Percentiles rank a stretch among this genome's conserved stretches.
Evolutionary conservation across 2,797 vertebrate genomes (phyloP).

Genomic region (Lindbergichthys nudifrons): DNA sequence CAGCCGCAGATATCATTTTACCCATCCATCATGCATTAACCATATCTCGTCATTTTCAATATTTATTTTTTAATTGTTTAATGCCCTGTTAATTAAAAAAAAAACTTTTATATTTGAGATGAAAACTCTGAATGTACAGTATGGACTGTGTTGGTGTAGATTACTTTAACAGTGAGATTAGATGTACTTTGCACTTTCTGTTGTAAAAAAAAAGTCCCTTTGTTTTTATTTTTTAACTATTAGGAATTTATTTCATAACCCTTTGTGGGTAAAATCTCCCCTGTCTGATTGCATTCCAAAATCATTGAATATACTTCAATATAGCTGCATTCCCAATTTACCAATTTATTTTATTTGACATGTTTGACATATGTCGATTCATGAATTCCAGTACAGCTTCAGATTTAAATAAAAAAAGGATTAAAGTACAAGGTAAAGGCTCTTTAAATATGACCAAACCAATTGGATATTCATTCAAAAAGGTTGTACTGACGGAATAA

Average conservation of each 20-base stretch:
- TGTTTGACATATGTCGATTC: slow-evolving; percentile 61
- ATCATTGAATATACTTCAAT: slow-evolving; percentile 59
- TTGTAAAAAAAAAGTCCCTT: slow-evolving; percentile 73
- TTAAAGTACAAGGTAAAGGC: slow-evolving; percentile 37
- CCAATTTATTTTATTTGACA: slow-evolving; percentile 56
- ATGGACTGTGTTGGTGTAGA: slow-evolving; percentile 76
- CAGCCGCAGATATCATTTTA: slow-evolving; percentile 41
- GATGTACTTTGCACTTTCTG: slow-evolving; percentile 85
- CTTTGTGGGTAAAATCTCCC: slow-evolving; percentile 43
- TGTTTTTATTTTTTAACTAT: slow-evolving; percentile 60
- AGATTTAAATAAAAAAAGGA: slow-evolving; percentile 58
- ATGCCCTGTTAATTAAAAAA: slow-evolving; percentile 63
- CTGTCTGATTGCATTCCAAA: slow-evolving; percentile 56
- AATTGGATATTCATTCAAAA: slow-evolving; percentile 19
- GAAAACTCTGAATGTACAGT: slow-evolving; percentile 87
- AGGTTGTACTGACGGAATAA: slow-evolving; percentile 38
- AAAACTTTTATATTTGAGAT: slow-evolving; percentile 84
- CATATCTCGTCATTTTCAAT: slow-evolving; percentile 58
- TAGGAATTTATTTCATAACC: slow-evolving; percentile 54
- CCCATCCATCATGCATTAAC: slow-evolving; percentile 56
- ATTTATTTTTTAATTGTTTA: slow-evolving; percentile 47
- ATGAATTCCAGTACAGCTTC: slow-evolving; percentile 73
- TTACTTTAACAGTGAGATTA: slow-evolving; percentile 82
- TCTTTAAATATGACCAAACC: slow-evolving; percentile 35
- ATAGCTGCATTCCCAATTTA: slow-evolving; percentile 48